A percentile compares a stretch with the other conserved stretches of the same genome.
These are phyloP conservation scores for Dryas iulia DNA, from an alignment of 1,140 invertebrate genomes.

Conservation along the genomic window DNA sequence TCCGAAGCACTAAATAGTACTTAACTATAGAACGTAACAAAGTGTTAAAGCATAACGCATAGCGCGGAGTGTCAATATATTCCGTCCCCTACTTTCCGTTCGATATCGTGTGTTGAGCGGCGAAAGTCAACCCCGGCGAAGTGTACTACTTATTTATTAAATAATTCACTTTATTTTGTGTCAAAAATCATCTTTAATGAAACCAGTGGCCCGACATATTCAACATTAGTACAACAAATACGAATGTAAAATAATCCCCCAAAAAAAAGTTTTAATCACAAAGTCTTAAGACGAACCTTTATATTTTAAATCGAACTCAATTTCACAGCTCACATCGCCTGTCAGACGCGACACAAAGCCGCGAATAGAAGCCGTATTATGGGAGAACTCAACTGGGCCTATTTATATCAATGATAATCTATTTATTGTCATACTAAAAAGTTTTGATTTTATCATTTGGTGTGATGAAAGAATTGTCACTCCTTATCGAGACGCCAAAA, in stretches of 20 bases:
- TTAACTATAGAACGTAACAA: too few species aligned
- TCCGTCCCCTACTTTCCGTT: too few species aligned
- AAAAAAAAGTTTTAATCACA: slow-evolving; percentile 56
- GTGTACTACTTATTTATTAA: too few species aligned
- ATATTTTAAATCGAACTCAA: slow-evolving; percentile 75
- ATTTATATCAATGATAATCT: slow-evolving; percentile 78
- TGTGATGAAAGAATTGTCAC: slow-evolving; percentile 76
- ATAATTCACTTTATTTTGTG: not conserved
- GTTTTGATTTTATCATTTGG: slow-evolving; percentile 72
- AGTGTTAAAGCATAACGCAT: too few species aligned
- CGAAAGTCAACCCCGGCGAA: too few species aligned
- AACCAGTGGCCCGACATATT: slow-evolving; percentile 48
- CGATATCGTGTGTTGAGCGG: too few species aligned
- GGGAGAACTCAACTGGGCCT: slow-evolving; percentile 67
- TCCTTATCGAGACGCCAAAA: slow-evolving; percentile 75
- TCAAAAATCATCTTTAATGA: slow-evolving; percentile 33
- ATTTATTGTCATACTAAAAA: slow-evolving; percentile 78
- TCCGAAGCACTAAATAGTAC: too few species aligned
- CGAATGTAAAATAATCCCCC: slow-evolving; percentile 69
- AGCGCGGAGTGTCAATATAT: too few species aligned
- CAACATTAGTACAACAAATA: slow-evolving; percentile 68
- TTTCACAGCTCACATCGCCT: slow-evolving; percentile 77
- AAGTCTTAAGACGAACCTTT: slow-evolving; percentile 70
- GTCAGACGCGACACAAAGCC: slow-evolving; percentile 76
- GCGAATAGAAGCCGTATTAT: slow-evolving; percentile 68